Base-by-base conservation (phyloP, 1,140 invertebrate species). In the Ostrea edulis region DNA sequence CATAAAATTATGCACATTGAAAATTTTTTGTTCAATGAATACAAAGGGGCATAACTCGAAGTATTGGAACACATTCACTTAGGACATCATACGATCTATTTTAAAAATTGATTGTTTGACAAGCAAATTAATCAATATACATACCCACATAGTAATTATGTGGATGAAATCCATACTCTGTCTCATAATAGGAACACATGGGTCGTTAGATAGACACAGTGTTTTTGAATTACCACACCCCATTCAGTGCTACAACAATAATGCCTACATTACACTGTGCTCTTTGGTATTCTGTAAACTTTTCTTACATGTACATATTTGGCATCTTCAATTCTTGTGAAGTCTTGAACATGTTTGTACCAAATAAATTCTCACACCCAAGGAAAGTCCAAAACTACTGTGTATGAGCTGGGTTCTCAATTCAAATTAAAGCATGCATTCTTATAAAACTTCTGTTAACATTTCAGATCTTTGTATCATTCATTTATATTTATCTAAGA, bases 361-460 rank as follows among this genome's bases (percentile, higher is more conserved):
- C 14, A n/a, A 62, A 44, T 62, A 7, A 62, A 20, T 62, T 20
- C 17, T 29, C 25, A 25, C 22, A 77, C 25, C 25, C 8, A 25
- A 29, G 2, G 11, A 77, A 77, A 77, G 35, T 44, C 35, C 25
- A 77, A 77, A 77, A 11, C 68, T 29, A 14, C 7, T 62, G 17
- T 62, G n/a, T 62, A 62, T 62, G 55, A 55, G 17, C 55, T 77
- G 22, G 4, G 14, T 20, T 12, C 35, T 44, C 22, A 77, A 20
- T 62, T n/a, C 17, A 62, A 62, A 62, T 62, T 62, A 62, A 17
- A n/a, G 29, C 68, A 77, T 77, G 68, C 68, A 77, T 77, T 77
- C 68, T 77, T 77, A 12, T n/a, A 68, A 68, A 62, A 14, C 58
- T 62, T 44, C 25, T 8, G 29, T 77, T 11, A 77, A 29, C 29